Conservation (phyloP, 2,888 invertebrate species). For the Digitonthophagus gazella region DNA sequence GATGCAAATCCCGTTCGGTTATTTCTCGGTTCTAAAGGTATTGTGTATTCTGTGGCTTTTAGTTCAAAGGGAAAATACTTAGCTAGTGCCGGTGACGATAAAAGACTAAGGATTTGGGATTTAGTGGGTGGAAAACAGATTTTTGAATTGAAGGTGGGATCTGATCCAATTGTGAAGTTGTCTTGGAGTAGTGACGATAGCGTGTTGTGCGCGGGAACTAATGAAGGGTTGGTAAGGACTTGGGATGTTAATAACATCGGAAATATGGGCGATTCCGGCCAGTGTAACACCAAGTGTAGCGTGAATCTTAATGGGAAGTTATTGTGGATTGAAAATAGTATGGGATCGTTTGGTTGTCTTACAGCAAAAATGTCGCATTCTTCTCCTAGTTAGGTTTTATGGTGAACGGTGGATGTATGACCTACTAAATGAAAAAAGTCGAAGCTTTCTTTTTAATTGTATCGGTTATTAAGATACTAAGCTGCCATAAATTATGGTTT, state of each 20-base stretch:
- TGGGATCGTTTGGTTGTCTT: conserved; percentile 41
- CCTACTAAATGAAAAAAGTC: background rate
- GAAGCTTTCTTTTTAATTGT: background rate
- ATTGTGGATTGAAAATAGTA: conserved; percentile 39
- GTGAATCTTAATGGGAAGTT: conserved; percentile 36
- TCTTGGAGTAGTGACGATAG: conserved; percentile 62
- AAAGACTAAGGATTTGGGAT: conserved; percentile 72
- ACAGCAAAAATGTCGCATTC: conserved; percentile 26
- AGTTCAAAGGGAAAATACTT: conserved; percentile 81
- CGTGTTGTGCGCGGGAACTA: conserved; percentile 65
- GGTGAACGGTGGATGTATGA: background rate
- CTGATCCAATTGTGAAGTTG: conserved; percentile 61
- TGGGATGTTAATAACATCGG: conserved; percentile 55
- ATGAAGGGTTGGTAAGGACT: conserved; percentile 64
- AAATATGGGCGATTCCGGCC: conserved; percentile 30
- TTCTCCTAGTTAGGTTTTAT: conserved; percentile 11
- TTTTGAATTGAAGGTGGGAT: conserved; percentile 64
- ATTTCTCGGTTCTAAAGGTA: conserved; percentile 73
- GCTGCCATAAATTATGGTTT: too few species aligned
- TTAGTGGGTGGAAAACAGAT: conserved; percentile 62
- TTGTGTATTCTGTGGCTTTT: conserved; percentile 75
- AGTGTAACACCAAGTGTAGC: conserved; percentile 33
- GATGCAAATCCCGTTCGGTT: conserved; percentile 80
- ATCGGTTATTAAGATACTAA: too few species aligned
- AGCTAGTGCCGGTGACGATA: conserved; percentile 80